Evolutionary conservation across 2,113 vertebrate species (phyloP), one percentile per base, ranked within the genome.

Genomic region (Scomber scombrus): DNA sequence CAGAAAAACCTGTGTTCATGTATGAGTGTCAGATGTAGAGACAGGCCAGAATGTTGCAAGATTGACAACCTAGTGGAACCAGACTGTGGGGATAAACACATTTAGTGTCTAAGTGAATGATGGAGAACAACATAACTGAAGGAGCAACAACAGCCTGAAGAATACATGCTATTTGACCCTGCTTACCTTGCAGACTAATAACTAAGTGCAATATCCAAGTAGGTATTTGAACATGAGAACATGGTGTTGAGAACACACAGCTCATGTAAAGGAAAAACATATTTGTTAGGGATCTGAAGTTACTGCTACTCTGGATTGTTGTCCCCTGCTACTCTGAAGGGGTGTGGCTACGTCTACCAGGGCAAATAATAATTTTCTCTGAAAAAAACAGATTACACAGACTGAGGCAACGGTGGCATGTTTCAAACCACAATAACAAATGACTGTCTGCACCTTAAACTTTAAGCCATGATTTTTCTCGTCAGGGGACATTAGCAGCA

Each of bases 401-500:
- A 31, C 34, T 55, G 51, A 78, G 56, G 78, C 16, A 68, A 51
- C 50, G 40, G 81, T 61, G 50, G 58, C 34, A 26, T 43, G 21
- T 73, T 61, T 21, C n/a, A 77, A 88, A 63, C 84, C 87, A 67
- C 76, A 88, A 90, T 40, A 83, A 91, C 84, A 91, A 88, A 88
- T 81, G 57, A 67, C 63, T n/a, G 21, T 75, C 73, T 78, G 54
- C 54, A 54, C 73, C 61, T 75, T 67, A 72, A 26, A 47, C 77
- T 86, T 89, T 77, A 84, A 80, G 83, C 85, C 66, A 14, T 5
- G 7, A 58, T 34, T 76, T 26, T 34, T 85, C 31, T 58, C 46
- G 16, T 74, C 80, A 40, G 79, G 78, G 78, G 73, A 52, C 67
- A 55, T 61, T 70, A 63, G 58, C 63, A 63, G 49, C 49, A 13